These are phyloP conservation scores for Gopherus evgoodei DNA, from an alignment of 2,113 vertebrate genomes.

Conservation along the genomic window DNA sequence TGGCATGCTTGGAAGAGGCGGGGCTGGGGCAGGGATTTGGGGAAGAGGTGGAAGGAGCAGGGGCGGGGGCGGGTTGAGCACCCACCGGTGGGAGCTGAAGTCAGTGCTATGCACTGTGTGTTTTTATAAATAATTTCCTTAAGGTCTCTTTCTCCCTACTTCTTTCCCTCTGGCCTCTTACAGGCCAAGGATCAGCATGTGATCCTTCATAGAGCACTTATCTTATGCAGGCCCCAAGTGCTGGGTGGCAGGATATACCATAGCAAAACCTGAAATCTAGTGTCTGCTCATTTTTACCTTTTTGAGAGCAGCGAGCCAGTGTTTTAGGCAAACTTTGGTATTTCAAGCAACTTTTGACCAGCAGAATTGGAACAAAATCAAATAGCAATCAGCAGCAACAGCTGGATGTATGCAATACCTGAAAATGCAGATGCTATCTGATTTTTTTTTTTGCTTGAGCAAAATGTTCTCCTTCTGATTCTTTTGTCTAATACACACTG, in stretches of 20 bases:
- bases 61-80: too few relatives aligned
- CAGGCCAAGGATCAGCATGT: not conserved
- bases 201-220: not conserved
- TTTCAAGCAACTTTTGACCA: not conserved
- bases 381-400: not conserved
- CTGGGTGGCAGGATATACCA: not conserved
- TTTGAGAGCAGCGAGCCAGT: not conserved
- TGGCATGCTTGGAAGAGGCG: too few relatives aligned
- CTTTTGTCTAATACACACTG: not conserved
- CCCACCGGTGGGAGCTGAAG: too few relatives aligned
- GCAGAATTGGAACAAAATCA: not conserved
- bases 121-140: not conserved
- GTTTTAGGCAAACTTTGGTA: not conserved
- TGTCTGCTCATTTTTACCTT: not conserved
- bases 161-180: not conserved
- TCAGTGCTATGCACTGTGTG: not conserved
- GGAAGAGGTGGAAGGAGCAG: too few relatives aligned
- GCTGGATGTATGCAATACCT: not conserved
- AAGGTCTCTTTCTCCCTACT: not conserved
- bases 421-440: not conserved
- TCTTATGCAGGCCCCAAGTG: not conserved
- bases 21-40: too few relatives aligned
- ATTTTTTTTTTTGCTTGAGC: not conserved
- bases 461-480: not conserved
- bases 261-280: not conserved